Percentiles rank a stretch among this genome's conserved stretches.
These are phyloP conservation scores for Enteromius treurensis DNA, from an alignment of 2,797 vertebrate species.

Conservation along the genomic window DNA sequence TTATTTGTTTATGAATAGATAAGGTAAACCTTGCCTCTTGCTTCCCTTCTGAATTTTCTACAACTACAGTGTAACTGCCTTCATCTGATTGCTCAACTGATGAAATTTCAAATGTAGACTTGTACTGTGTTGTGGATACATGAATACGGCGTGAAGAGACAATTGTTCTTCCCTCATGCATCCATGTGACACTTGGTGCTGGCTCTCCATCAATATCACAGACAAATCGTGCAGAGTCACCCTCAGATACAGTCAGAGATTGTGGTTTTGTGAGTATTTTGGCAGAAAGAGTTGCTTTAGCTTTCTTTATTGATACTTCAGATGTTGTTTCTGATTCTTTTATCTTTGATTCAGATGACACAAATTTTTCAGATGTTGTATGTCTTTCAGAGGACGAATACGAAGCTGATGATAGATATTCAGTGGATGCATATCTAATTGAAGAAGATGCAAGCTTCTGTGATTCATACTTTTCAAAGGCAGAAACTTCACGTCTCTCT, in stretches of 20 bases:
- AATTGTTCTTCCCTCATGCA: slow-evolving; percentile 78
- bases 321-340: slow-evolving; percentile 75
- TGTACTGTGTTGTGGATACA: slow-evolving; percentile 90
- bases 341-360: slow-evolving; percentile 78
- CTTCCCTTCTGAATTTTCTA: slow-evolving; percentile 90
- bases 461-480: slow-evolving; percentile 80
- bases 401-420: slow-evolving; percentile 76
- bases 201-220: slow-evolving; percentile 97
- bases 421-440: slow-evolving; percentile 66
- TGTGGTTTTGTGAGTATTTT: slow-evolving; percentile 94
- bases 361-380: slow-evolving; percentile 79
- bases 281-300: slow-evolving; percentile 86
- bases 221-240: slow-evolving; percentile 88
- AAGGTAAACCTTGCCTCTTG: slow-evolving; percentile 93
- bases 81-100: slow-evolving; percentile 87
- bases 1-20: slow-evolving; percentile 82
- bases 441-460: slow-evolving; percentile 74
- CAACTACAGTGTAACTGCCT: slow-evolving; percentile 89
- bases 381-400: slow-evolving; percentile 78
- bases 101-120: slow-evolving; percentile 91
- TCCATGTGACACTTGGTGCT: slow-evolving; percentile 89
- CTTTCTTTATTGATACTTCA: slow-evolving; percentile 80
- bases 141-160: slow-evolving; percentile 82
- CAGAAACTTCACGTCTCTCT: slow-evolving; percentile 82
- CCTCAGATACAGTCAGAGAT: slow-evolving; percentile 88